Base-by-base conservation (phyloP, 2,113 vertebrate genomes). In the Lampris incognitus region DNA sequence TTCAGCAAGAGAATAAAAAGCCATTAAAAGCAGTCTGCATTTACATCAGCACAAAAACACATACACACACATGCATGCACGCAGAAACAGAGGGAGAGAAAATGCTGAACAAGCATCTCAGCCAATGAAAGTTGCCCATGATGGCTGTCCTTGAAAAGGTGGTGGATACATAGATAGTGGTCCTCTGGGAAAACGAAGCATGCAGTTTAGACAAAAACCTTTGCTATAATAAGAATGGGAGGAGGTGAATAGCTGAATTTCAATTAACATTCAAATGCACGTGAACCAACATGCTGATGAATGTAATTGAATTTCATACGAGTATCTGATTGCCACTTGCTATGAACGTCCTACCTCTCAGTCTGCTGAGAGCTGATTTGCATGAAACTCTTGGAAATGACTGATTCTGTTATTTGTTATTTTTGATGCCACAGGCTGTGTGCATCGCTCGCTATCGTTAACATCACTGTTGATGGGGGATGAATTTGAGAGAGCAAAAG, bases 101-200 rank as follows among this genome's bases (percentile, higher is more conserved):
- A 83, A 71, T 66, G 87, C 89, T 89, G 85, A 91, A 81, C n/a
- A 49, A 6, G 84, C 11, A 50, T n/a, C 81, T 68, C 60, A 49
- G 63, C 69, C 55, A 2, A 64, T 65, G 75, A 76, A 74, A 70
- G 74, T 84, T 69, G 75, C 73, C 58, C 56, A 24, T 7, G 54
- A 42, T 38, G 0, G 66, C 40, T 46, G 84, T 85, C 86, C 87
- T 91, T 90, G 86, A 66, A 72, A 64, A 39, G 44, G 40, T 58
- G 4, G 24, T 10, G 60, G 69, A 78, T 66, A 1, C 78, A 81
- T 6, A 60, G 80, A 76, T 74, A 78, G n/a, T 72, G 4, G 58
- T 69, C 75, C 74, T 36, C 54, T 4, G 62, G 61, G 73, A 84
- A 24, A 48, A 5, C 4, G 13, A 61, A 39, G 11, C 69, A 3